Evolutionary conservation across 2,797 vertebrate species (phyloP).

Genomic region (Galagoides demidoff): DNA sequence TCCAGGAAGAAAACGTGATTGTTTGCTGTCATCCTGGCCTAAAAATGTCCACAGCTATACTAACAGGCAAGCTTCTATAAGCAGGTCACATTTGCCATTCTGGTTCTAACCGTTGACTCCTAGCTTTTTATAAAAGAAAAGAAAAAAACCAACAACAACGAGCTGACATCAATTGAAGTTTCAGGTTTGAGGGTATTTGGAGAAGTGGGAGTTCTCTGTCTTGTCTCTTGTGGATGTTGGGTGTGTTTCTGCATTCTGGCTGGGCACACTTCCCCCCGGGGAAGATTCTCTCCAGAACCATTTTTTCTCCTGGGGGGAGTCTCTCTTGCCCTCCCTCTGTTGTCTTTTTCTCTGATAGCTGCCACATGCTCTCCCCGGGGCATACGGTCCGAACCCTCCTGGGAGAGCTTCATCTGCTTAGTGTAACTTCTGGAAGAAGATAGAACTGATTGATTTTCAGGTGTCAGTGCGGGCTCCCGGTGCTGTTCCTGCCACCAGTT

Average conservation of each 20-base stretch:
- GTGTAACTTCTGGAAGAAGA: constrained; percentile 8
- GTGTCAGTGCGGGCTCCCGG: accelerated
- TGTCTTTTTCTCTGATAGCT: constrained; percentile 45
- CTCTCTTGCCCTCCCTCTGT: not conserved
- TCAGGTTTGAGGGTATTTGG: not conserved
- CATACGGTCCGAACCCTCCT: not conserved
- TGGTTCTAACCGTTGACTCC: not conserved
- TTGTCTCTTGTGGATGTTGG: not conserved
- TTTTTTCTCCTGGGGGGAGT: not conserved
- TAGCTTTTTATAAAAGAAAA: not conserved
- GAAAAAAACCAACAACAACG: not conserved
- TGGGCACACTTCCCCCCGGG: not conserved
- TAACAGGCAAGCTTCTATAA: not conserved
- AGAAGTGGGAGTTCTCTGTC: not conserved
- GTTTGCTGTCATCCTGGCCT: not conserved
- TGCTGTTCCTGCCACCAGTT: not conserved
- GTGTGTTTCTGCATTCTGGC: not conserved
- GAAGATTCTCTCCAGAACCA: not conserved
- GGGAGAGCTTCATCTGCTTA: not conserved
- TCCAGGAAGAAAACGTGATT: not conserved
- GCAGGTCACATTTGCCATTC: constrained; percentile 18
- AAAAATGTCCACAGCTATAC: not conserved
- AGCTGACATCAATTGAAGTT: not conserved
- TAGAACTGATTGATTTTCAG: not conserved
- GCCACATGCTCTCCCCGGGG: not conserved